These are phyloP conservation scores for Protobothrops mucrosquamatus DNA, from an alignment of 2,113 vertebrate genomes.

Conservation along the genomic window DNA sequence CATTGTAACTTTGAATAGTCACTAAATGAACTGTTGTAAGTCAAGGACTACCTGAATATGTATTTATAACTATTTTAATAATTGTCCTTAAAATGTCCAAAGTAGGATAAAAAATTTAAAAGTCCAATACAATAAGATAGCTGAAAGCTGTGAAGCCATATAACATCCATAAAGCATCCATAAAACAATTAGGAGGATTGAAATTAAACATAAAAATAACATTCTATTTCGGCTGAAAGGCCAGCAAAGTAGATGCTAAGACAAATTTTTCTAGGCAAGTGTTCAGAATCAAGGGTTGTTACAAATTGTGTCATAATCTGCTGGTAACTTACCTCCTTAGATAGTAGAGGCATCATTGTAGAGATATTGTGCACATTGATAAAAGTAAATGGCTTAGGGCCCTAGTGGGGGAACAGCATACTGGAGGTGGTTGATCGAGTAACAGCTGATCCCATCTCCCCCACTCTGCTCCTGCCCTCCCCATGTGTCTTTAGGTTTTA, in stretches of 20 bases:
- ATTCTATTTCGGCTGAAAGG: background rate
- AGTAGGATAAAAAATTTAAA: no score
- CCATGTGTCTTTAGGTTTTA: no score
- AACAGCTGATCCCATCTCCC: background rate
- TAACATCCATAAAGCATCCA: background rate
- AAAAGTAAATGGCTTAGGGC: background rate
- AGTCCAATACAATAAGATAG: background rate
- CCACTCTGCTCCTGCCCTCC: background rate
- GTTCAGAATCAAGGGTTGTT: background rate
- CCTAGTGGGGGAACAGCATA: background rate
- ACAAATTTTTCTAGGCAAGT: background rate
- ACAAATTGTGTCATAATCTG: background rate
- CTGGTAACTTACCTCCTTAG: background rate
- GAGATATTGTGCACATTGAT: background rate
- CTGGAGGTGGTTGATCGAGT: background rate
- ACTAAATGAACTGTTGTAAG: no score
- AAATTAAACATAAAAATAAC: background rate
- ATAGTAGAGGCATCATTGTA: background rate
- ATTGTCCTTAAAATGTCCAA: background rate
- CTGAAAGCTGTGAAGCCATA: background rate
- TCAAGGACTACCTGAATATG: no score
- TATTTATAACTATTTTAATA: background rate
- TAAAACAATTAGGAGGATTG: background rate
- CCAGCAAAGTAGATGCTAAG: background rate
- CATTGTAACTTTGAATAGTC: no score